Evolutionary conservation across 2,113 vertebrate species (phyloP), one percentile per base, ranked within the genome.

Genomic region (Hystrix cristata): DNA sequence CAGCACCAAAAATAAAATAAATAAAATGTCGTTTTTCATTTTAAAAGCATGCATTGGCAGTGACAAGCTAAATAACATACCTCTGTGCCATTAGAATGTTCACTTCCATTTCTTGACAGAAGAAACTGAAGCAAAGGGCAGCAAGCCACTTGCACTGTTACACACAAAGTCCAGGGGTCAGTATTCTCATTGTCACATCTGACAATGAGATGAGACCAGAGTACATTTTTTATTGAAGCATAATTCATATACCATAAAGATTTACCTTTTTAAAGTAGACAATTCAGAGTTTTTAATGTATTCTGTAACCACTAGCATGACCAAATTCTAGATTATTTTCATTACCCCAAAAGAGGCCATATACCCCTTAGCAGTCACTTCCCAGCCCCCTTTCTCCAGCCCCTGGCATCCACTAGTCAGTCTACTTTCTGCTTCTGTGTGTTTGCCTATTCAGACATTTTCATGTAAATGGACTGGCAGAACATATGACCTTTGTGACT

Each of bases 11-110:
- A 38, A 2, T 38, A 38, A 38, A 38, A 38, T 81, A 91, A 96
- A 78, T 67, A 84, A 84, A 95, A 48, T 69, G 51, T 25, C 18
- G n/a, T 25, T 80, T 94, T 87, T 79, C 53, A 81, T 64, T 80
- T 19, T 90, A 74, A 82, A 97, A 89, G 21, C 31, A 15, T 43
- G 3, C 34, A 55, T 67, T 92, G 43, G 57, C 55, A 53, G 18
- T 57, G n/a, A 67, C 25, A 46, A 81, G 71, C 57, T 59, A 84
- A 62, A 51, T 62, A 16, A 71, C 38, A 78, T 29, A 21, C 46
- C 18, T 48, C 0, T 31, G 0, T 85, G 72, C 64, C 57, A 57
- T 23, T 60, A 59, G 72, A 43, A 86, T 38, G 31, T 82, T 82
- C 57, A 59, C 7, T 83, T 79, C 64, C 13, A 25, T 78, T 87